Conservation (phyloP, 2,888 invertebrate genomes). For the Exocentrus adspersus region DNA sequence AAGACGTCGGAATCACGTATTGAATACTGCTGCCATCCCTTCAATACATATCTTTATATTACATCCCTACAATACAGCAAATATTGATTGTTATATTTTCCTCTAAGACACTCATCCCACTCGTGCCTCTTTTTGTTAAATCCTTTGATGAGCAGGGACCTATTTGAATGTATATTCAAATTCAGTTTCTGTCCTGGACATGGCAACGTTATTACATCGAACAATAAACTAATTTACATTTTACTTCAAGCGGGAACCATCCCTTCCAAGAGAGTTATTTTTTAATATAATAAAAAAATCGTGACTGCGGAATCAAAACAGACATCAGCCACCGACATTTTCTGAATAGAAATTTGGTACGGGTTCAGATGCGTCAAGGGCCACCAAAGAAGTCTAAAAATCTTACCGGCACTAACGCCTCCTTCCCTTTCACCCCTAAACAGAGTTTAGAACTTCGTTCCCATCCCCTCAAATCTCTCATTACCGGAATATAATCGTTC, state of each 20-base stretch:
- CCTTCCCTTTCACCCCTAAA: not conserved
- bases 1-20: conserved; percentile 41
- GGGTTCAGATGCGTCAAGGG: not conserved
- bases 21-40: conserved; percentile 30
- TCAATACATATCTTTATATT: no score
- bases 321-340: conserved; percentile 20
- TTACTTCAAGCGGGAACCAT: conserved; percentile 14
- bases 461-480: no score
- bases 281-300: conserved; percentile 16
- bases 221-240: conserved; percentile 30
- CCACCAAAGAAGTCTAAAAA: no score
- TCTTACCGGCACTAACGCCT: no score
- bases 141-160: no score
- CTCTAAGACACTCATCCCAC: no score
- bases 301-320: conserved; percentile 11
- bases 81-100: no score
- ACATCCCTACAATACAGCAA: no score
- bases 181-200: no score
- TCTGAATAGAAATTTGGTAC: conserved; percentile 4
- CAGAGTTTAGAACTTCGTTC: not conserved
- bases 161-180: no score
- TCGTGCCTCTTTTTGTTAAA: no score
- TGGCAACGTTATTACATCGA: conserved; percentile 12
- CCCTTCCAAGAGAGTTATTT: conserved; percentile 24
- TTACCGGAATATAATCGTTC: no score